phyloP scores from a whole-genome alignment of 2,888 invertebrate species.

The Poecilus cupreus region DNA sequence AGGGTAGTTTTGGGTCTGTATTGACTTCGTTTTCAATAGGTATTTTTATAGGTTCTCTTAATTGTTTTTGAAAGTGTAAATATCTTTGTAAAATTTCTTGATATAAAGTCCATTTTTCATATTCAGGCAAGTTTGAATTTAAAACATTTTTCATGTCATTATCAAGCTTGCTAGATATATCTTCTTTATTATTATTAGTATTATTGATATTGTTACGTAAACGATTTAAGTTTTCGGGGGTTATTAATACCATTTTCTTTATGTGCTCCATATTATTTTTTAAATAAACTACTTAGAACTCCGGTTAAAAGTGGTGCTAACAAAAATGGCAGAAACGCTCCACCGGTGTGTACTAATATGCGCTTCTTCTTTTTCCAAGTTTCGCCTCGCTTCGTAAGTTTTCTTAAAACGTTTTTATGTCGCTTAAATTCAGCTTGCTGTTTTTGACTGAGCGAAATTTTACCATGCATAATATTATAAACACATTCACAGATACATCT shows the following conservation, averaged over 20 bases:
- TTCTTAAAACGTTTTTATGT: constrained; percentile 34
- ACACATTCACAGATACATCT: too few relatives aligned
- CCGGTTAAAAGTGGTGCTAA: constrained; percentile 51
- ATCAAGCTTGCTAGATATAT: constrained; percentile 40
- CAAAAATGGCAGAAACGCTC: constrained; percentile 50
- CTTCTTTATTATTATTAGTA: background rate
- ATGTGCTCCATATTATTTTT: constrained; percentile 56
- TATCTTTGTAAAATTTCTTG: constrained; percentile 50
- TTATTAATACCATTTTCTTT: constrained; percentile 56
- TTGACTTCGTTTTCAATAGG: background rate
- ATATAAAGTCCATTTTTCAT: constrained; percentile 50
- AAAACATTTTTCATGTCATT: too few relatives aligned
- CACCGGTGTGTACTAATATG: constrained; percentile 43
- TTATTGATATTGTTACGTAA: background rate
- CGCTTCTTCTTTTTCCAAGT: constrained; percentile 32
- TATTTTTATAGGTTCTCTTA: constrained; percentile 18
- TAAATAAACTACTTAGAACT: constrained; percentile 50
- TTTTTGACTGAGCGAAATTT: constrained; percentile 34
- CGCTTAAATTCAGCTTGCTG: constrained; percentile 4
- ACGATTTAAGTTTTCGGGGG: constrained; percentile 29
- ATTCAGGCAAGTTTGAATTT: constrained; percentile 18
- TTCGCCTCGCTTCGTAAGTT: constrained; percentile 5
- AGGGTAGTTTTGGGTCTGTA: background rate
- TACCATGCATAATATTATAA: too few relatives aligned
- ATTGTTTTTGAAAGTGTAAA: constrained; percentile 39